Conservation (phyloP, 2,113 vertebrate species). For the Chlamydotis undulata region DNA sequence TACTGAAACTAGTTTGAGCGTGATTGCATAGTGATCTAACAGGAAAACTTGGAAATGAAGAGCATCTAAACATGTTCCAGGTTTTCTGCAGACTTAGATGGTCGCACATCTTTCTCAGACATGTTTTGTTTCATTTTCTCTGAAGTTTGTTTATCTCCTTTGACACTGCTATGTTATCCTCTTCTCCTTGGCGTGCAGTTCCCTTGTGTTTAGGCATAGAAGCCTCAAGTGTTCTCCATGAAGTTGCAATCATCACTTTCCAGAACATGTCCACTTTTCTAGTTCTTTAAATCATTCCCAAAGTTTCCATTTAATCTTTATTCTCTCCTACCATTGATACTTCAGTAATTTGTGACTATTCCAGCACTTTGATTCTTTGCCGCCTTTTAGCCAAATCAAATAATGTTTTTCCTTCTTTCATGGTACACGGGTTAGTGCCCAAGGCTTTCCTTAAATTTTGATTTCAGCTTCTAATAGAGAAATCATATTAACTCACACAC, state of each 20-base stretch:
- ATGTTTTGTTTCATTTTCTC: not conserved
- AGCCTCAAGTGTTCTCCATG: not conserved
- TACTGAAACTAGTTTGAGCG: not conserved
- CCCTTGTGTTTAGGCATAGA: not conserved
- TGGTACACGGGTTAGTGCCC: not conserved
- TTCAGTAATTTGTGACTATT: not conserved
- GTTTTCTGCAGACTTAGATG: not conserved
- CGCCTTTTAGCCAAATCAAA: not conserved
- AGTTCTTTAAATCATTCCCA: not conserved
- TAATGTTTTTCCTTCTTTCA: not conserved
- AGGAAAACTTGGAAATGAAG: not conserved
- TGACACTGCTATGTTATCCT: not conserved
- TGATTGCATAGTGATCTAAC: not conserved
- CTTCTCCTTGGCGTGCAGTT: not conserved
- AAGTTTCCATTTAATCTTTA: not conserved
- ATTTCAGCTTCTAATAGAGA: not conserved
- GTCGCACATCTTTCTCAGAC: not conserved
- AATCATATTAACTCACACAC: not conserved
- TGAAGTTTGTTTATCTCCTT: not conserved
- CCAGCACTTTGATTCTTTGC: not conserved
- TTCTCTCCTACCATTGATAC: not conserved
- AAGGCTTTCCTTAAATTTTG: not conserved
- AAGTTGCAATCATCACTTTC: not conserved
- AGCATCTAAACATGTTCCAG: not conserved
- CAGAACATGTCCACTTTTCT: not conserved